Conservation (phyloP, 2,888 invertebrate species). For the Peribatodes rhomboidaria region DNA sequence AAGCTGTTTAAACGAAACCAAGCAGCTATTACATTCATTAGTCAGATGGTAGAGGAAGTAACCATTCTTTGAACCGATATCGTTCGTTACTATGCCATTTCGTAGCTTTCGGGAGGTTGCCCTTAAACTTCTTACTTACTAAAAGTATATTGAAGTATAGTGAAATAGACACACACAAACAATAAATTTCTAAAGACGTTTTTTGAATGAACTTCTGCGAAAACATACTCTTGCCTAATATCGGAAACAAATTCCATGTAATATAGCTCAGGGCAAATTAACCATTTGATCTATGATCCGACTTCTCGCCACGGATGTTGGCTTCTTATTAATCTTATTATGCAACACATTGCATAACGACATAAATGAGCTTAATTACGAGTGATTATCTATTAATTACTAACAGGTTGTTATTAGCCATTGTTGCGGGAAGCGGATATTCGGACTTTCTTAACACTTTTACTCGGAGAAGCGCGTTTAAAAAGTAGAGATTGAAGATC, state of each 20-base stretch:
- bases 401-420: constrained; percentile 44
- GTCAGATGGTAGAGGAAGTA: neutral
- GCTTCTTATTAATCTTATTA: constrained; percentile 35
- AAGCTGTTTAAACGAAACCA: neutral
- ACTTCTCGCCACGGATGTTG: constrained; percentile 33
- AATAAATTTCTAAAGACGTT: too few species aligned
- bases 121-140: too few species aligned
- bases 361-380: constrained; percentile 51
- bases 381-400: constrained; percentile 46
- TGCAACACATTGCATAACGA: constrained; percentile 42
- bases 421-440: constrained; percentile 43
- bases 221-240: neutral
- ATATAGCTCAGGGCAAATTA: constrained; percentile 10
- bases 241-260: neutral
- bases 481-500: neutral
- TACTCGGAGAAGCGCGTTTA: constrained; percentile 2
- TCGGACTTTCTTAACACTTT: constrained; percentile 36
- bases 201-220: too few species aligned
- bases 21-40: too few species aligned
- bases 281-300: constrained; percentile 24
- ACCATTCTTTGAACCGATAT: neutral
- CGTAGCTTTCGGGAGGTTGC: too few species aligned
- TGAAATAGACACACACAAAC: too few species aligned
- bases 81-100: too few species aligned
- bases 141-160: too few species aligned